Percentiles rank a stretch among this genome's conserved stretches.
Conservation (phyloP, 2,113 vertebrate genomes). For the Dicentrarchus labrax region DNA sequence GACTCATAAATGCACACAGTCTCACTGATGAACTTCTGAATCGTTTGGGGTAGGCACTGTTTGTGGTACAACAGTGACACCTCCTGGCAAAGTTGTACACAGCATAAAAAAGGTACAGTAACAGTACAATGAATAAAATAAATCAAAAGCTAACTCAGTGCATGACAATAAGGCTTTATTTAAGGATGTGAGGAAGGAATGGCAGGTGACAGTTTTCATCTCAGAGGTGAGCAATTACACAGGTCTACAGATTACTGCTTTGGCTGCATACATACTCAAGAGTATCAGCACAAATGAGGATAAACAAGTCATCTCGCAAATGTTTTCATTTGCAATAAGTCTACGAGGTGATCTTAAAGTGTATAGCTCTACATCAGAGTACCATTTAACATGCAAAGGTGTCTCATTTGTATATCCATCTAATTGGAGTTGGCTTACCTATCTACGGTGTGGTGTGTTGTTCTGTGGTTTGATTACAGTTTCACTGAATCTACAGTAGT, state of each 20-base stretch:
- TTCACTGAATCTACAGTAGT: slow-evolving; percentile 60
- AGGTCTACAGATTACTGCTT: slow-evolving; percentile 64
- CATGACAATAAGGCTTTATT: slow-evolving; percentile 81
- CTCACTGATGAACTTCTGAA: not conserved
- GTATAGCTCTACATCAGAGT: slow-evolving; percentile 59
- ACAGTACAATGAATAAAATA: not conserved
- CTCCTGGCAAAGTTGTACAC: slow-evolving; percentile 58
- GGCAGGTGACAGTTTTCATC: slow-evolving; percentile 49
- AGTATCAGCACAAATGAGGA: slow-evolving; percentile 57
- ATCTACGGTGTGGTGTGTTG: slow-evolving; percentile 50
- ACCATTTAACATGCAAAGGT: slow-evolving; percentile 79
- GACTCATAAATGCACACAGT: not conserved
- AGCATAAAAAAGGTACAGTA: not conserved
- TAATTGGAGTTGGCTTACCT: slow-evolving; percentile 52
- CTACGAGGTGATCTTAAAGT: slow-evolving; percentile 59
- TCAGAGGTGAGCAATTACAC: slow-evolving; percentile 66
- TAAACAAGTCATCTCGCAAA: slow-evolving; percentile 44
- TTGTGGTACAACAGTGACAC: slow-evolving; percentile 72
- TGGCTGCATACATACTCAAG: slow-evolving; percentile 64
- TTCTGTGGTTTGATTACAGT: slow-evolving; percentile 33
- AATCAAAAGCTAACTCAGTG: slow-evolving; percentile 4
- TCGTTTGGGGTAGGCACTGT: not conserved
- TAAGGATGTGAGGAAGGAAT: slow-evolving; percentile 64
- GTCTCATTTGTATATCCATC: slow-evolving; percentile 51
- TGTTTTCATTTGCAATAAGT: slow-evolving; percentile 55